Evolutionary conservation across 2,888 invertebrate species (phyloP), one percentile per base, ranked within the genome.

Genomic region (Bellardia bayeri): DNA sequence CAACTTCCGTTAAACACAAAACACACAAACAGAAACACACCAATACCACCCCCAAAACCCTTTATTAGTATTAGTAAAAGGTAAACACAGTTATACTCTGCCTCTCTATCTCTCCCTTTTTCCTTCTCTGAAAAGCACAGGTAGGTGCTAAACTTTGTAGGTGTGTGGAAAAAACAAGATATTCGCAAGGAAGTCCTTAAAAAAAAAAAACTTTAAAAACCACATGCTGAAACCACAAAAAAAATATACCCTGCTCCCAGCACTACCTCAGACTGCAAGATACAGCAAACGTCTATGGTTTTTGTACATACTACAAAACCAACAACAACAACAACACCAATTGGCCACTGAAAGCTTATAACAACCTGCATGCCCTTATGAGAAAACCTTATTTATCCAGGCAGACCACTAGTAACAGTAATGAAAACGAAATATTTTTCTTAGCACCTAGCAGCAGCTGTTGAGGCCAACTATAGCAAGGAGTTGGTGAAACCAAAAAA

Each of bases 201-300:
- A 75, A 75, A 49, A 75, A 75, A 79, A 81, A 40, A 63, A 33
- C 64, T 49, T 75, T 71, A 9, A 69, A 83, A 87, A 75, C 87
- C 87, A 85, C 87, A 87, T 87, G 87, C 69, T 75, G 75, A 74
- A 85, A 82, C 87, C 87, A 79, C 87, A 87, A 76, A 56, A 56
- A 72, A 75, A n/a, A n/a, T n/a, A 74, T 23, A 30, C 42, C 68
- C 45, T 45, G 45, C 11, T 45, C 45, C 8, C 45, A 13, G 45
- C 30, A 58, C 72, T 56, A 64, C 61, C 54, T 45, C 16, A 78
- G 45, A 78, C 83, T 71, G 61, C 63, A 78, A 61, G 78, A 78
- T 51, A 71, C 78, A 69, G 14, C 63, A 63, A 69, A 80, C 42
- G 71, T 76, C n/a, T 66, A 76, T 42, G 69, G 56, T 51, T 33